Base-by-base conservation (phyloP, 2,113 vertebrate genomes). In the Spermophilus dauricus region DNA sequence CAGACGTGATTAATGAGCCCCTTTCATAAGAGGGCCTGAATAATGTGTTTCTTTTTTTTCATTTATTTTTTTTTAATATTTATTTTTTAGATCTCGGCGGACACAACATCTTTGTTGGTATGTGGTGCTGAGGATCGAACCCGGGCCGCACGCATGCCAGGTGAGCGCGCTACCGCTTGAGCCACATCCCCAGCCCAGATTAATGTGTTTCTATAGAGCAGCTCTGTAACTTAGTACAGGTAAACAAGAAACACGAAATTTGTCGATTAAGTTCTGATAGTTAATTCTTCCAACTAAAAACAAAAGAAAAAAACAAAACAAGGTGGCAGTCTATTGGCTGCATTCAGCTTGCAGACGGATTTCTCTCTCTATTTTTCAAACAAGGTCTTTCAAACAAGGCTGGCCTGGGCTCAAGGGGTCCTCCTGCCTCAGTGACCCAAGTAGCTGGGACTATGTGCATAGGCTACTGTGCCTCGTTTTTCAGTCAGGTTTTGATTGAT, bases 241-340 rank as follows among this genome's bases (percentile, higher is more conserved):
- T 22, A 37, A 24, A 48, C 4, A 73, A 72, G 56, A 83, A 70
- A 82, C 83, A 4, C 42, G 14, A 51, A 63, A 56, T 56, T 51
- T 32, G 39, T 2, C 70, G 28, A 75, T 73, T 69, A 28, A 86
- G 73, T 80, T 32, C 6, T 42, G 53, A 78, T 0, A 53, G 24
- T 82, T 63, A 93, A 95, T 51, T 51, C 26, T 5, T 61, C 51
- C 34, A 85, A 14, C 39, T 84, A 69, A 39, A 89, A 78, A 65
- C 22, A 34, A 78, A 65, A 88, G 56, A 76, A 70, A 88, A 69
- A 72, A 30, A 37, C 67, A 67, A 51, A 48, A 20, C 26, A 80
- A 48, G 8, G 30, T 81, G 32, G 53, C 32, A 32, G 67, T 10
- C 39, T 76, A 28, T 0, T 22, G 58, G 81, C 48, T 30, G 22